Conservation (phyloP, 2,888 invertebrate genomes). For the Synanthedon vespiformis region DNA sequence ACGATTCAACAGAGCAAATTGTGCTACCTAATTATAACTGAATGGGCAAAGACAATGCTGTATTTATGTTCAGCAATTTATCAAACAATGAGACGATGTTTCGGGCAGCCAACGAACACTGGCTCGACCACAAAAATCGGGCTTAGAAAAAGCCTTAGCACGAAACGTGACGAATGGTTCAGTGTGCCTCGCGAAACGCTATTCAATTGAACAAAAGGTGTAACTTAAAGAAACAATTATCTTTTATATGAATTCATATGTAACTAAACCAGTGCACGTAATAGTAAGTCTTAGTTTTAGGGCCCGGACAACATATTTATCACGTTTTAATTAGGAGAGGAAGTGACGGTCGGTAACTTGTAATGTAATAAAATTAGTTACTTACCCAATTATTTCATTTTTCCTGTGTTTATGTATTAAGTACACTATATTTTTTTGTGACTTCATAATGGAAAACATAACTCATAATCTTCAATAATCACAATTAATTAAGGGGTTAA, state of each 20-base stretch:
- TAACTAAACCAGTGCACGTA: constrained; percentile 32
- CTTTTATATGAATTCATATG: constrained; percentile 39
- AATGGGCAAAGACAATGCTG: constrained; percentile 59
- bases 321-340: constrained; percentile 35
- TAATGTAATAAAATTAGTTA: too few relatives aligned
- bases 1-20: constrained; percentile 64
- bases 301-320: constrained; percentile 15
- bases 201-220: constrained; percentile 41
- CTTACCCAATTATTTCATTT: too few relatives aligned
- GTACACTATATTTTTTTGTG: too few relatives aligned
- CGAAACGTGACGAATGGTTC: constrained; percentile 39
- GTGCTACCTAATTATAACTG: constrained; percentile 67
- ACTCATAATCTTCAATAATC: too few relatives aligned
- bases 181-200: constrained; percentile 34
- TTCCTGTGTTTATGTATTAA: too few relatives aligned
- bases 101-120: constrained; percentile 39
- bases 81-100: constrained; percentile 63
- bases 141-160: constrained; percentile 53
- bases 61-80: constrained; percentile 68
- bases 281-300: constrained; percentile 18
- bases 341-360: background rate
- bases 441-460: too few relatives aligned
- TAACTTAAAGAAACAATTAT: constrained; percentile 58
- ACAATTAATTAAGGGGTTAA: too few relatives aligned
- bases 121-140: constrained; percentile 45